Evolutionary conservation across 2,888 invertebrate species (phyloP).

Genomic region (Tetrapedia diversipes): DNA sequence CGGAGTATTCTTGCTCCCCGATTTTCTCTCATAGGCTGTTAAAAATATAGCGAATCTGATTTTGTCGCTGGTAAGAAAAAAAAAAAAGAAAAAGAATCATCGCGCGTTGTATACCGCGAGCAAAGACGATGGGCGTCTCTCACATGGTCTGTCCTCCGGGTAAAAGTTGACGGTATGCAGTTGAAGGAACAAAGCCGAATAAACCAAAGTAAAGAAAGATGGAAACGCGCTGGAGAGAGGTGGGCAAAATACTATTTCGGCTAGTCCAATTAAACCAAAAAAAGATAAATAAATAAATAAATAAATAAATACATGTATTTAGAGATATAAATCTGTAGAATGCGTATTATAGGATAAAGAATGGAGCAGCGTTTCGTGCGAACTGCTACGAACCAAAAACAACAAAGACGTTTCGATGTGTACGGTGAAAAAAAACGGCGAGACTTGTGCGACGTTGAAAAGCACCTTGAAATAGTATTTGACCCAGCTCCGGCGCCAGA

Average conservation of each 20-base stretch:
- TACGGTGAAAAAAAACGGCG: background rate
- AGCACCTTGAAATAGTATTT: slow-evolving; percentile 63
- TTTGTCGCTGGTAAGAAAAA: slow-evolving; percentile 50
- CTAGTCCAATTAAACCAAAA: background rate
- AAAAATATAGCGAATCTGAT: slow-evolving; percentile 32
- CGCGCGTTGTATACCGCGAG: slow-evolving; percentile 39
- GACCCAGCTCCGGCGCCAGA: slow-evolving; percentile 63
- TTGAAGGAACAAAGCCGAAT: slow-evolving; percentile 9
- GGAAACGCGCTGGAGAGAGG: slow-evolving; percentile 62
- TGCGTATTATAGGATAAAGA: background rate
- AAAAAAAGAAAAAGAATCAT: no score
- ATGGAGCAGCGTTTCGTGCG: background rate
- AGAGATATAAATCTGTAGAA: no score
- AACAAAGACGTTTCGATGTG: slow-evolving; percentile 1
- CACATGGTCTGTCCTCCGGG: slow-evolving; percentile 25
- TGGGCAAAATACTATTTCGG: slow-evolving; percentile 68
- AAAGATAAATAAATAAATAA: no score
- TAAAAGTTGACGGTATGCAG: slow-evolving; percentile 26
- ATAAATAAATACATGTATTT: no score
- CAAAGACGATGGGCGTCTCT: slow-evolving; percentile 38
- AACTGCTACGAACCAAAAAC: slow-evolving; percentile 1
- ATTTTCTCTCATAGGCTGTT: slow-evolving; percentile 48
- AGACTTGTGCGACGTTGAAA: slow-evolving; percentile 10
- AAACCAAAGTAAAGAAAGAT: slow-evolving; percentile 14
- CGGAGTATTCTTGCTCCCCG: slow-evolving; percentile 40